Percentiles rank a stretch among this genome's conserved stretches.
phyloP scores from a whole-genome alignment of 2,888 invertebrate genomes.

The Morinoia aosen region DNA sequence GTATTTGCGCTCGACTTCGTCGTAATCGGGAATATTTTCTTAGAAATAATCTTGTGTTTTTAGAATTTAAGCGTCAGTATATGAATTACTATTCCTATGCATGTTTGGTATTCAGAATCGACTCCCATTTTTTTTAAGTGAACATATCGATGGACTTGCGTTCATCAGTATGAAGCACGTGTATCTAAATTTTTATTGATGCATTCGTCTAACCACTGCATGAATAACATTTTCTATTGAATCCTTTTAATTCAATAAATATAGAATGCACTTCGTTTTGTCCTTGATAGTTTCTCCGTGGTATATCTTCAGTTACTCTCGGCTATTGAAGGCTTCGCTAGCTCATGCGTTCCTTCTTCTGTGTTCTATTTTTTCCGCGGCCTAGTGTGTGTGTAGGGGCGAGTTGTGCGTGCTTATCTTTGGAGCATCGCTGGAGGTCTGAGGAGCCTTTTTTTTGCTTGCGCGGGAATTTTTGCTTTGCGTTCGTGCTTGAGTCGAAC shows the following conservation, averaged over 20 bases:
- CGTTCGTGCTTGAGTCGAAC: not conserved
- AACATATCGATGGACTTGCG: not conserved
- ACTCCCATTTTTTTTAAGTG: not conserved
- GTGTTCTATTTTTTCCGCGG: not conserved
- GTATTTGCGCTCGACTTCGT: not conserved
- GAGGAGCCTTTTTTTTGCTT: not conserved
- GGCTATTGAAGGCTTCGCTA: not conserved
- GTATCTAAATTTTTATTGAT: not conserved
- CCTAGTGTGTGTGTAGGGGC: not conserved
- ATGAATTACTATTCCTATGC: not conserved
- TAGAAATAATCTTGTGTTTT: not conserved
- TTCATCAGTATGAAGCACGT: not conserved
- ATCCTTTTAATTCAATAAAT: not conserved
- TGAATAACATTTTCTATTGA: not conserved
- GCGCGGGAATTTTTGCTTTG: not conserved
- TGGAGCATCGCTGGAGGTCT: constrained; percentile 24
- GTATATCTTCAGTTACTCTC: not conserved
- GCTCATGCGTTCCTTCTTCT: not conserved
- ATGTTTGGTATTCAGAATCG: not conserved
- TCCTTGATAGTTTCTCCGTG: not conserved
- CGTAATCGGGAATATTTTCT: not conserved
- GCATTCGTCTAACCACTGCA: not conserved
- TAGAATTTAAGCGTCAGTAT: not conserved
- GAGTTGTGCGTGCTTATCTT: constrained; percentile 29
- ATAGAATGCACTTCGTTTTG: not conserved